Percentiles rank a stretch among this genome's conserved stretches.
These are phyloP conservation scores for Orchesella cincta DNA, from an alignment of 1,140 invertebrate genomes.

Conservation along the genomic window DNA sequence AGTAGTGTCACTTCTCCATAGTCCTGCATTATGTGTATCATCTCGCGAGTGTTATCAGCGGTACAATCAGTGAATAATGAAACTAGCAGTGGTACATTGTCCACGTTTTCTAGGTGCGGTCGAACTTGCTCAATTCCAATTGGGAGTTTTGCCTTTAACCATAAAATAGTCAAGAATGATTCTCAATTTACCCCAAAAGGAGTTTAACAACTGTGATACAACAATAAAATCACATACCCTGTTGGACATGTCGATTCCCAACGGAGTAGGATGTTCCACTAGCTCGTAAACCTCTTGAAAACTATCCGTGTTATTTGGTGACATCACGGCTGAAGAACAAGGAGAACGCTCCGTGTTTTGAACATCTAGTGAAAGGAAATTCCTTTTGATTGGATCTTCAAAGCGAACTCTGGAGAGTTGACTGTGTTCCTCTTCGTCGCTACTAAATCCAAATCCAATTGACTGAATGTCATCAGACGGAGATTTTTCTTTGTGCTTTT, in stretches of 20 bases:
- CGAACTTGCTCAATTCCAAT: constrained; percentile 95
- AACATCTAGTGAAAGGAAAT: constrained; percentile 25
- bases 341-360: not conserved
- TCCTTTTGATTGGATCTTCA: constrained; percentile 31
- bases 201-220: not conserved
- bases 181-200: not conserved
- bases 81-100: constrained; percentile 94
- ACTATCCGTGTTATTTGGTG: constrained; percentile 33
- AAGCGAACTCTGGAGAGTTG: constrained; percentile 33
- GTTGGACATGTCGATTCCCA: constrained; percentile 87
- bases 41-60: constrained; percentile 78
- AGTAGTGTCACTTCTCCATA: constrained; percentile 86
- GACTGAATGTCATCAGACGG: constrained; percentile 12
- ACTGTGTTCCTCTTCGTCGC: constrained; percentile 36
- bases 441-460: constrained; percentile 28
- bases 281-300: constrained; percentile 46
- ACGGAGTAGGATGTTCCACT: constrained; percentile 47
- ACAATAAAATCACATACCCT: constrained; percentile 61
- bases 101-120: constrained; percentile 90
- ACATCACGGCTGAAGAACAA: constrained; percentile 28
- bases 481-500: constrained; percentile 21
- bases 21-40: constrained; percentile 95
- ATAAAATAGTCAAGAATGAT: not conserved
- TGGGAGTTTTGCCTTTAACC: constrained; percentile 79
- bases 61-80: constrained; percentile 97